These are phyloP conservation scores for Ophion slaviceki DNA, from an alignment of 2,888 invertebrate genomes.

Conservation along the genomic window DNA sequence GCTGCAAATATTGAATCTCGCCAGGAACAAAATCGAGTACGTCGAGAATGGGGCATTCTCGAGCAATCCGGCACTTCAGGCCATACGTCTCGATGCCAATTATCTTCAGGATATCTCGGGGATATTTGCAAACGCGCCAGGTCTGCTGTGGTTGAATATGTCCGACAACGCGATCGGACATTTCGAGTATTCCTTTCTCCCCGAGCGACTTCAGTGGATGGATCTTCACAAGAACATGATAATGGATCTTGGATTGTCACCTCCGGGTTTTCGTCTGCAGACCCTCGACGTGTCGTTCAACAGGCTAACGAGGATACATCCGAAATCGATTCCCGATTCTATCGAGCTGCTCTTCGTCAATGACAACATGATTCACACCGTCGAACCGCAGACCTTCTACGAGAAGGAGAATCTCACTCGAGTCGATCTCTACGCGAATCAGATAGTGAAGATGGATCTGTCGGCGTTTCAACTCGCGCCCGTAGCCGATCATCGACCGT, in stretches of 20 bases:
- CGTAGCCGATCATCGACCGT: conserved; percentile 89
- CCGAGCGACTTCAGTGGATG: conserved; percentile 93
- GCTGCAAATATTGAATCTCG: conserved; percentile 94
- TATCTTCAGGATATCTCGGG: conserved; percentile 92
- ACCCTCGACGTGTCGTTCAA: conserved; percentile 96
- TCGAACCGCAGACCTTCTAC: conserved; percentile 95
- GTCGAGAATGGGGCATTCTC: conserved; percentile 93
- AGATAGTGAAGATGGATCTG: conserved; percentile 94
- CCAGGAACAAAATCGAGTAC: conserved; percentile 91
- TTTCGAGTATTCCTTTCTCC: conserved; percentile 95
- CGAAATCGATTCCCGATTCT: conserved; percentile 92
- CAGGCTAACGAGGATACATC: conserved; percentile 90
- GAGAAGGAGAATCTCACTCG: conserved; percentile 94
- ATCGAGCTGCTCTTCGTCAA: conserved; percentile 94
- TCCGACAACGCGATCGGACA: conserved; percentile 95
- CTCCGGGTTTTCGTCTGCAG: conserved; percentile 89
- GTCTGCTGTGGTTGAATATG: conserved; percentile 94
- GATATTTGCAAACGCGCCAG: conserved; percentile 92
- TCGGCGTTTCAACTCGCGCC: conserved; percentile 93
- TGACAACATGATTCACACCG: conserved; percentile 93
- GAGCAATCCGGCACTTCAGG: conserved; percentile 91
- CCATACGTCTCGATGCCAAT: conserved; percentile 94
- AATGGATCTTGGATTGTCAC: conserved; percentile 89
- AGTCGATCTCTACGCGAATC: conserved; percentile 96
- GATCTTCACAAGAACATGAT: conserved; percentile 95